These are phyloP conservation scores for Nanorana parkeri DNA, from an alignment of 2,113 vertebrate genomes.

Conservation along the genomic window DNA sequence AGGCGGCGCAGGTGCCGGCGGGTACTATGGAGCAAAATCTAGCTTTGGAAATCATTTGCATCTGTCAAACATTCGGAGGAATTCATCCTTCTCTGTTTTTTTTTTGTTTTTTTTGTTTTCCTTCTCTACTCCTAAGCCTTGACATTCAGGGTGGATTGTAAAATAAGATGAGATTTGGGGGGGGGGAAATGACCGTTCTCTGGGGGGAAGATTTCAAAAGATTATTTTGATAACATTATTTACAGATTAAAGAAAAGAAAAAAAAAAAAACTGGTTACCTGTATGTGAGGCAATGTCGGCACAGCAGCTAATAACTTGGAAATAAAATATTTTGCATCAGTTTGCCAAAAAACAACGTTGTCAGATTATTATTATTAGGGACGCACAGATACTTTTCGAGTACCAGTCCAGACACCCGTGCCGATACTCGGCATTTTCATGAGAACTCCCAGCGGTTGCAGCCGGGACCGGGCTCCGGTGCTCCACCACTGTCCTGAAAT, in stretches of 20 bases:
- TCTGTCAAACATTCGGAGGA: slow-evolving; percentile 86
- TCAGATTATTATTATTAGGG: background rate
- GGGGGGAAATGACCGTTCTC: slow-evolving; percentile 68
- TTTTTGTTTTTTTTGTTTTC: slow-evolving; percentile 34
- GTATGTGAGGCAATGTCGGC: slow-evolving; percentile 83
- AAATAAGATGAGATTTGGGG: slow-evolving; percentile 77
- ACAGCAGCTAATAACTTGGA: slow-evolving; percentile 89
- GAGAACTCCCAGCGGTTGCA: too few relatives aligned
- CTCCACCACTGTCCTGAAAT: too few relatives aligned
- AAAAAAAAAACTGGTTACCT: slow-evolving; percentile 84
- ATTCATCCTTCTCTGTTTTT: slow-evolving; percentile 62
- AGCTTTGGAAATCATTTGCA: slow-evolving; percentile 75
- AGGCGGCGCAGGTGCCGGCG: slow-evolving; percentile 75
- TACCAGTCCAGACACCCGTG: too few relatives aligned
- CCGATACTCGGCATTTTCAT: too few relatives aligned
- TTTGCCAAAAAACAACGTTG: slow-evolving; percentile 80
- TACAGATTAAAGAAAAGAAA: slow-evolving; percentile 84
- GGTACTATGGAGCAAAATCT: slow-evolving; percentile 80
- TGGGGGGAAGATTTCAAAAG: slow-evolving; percentile 92
- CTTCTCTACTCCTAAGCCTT: slow-evolving; percentile 88
- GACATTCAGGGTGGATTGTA: slow-evolving; percentile 95
- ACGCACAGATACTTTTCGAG: too few relatives aligned
- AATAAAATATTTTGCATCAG: slow-evolving; percentile 97
- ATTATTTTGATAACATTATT: slow-evolving; percentile 98
- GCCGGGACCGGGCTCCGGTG: too few relatives aligned